Evolutionary conservation across 2,797 vertebrate species (phyloP).

Genomic region (Kryptopterus vitreolus): DNA sequence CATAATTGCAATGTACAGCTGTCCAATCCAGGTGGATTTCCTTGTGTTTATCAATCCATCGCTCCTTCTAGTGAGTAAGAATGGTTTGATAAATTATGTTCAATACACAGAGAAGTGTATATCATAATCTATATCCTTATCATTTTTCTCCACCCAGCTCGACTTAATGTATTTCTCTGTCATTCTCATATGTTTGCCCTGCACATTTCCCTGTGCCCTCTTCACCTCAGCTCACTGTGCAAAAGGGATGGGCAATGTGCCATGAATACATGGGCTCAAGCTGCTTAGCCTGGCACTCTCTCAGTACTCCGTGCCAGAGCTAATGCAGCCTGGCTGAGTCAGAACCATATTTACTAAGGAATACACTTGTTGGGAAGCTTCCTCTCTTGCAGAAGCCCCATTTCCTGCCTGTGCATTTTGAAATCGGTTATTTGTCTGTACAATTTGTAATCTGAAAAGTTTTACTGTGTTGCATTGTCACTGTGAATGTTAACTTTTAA

Average conservation of each 20-base stretch:
- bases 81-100: background rate
- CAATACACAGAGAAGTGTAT: background rate
- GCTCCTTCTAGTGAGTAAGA: background rate
- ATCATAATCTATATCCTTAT: background rate
- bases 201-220: conserved; percentile 10
- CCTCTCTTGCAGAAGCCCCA: conserved; percentile 18
- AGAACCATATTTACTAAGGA: conserved; percentile 57
- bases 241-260: conserved; percentile 45
- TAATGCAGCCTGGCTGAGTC: conserved; percentile 45
- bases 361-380: conserved; percentile 23
- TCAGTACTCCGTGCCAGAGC: conserved; percentile 52
- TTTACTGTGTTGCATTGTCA: conserved; percentile 24
- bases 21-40: background rate
- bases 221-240: conserved; percentile 26
- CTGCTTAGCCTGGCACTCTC: conserved; percentile 27
- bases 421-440: conserved; percentile 14
- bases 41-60: background rate
- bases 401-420: conserved; percentile 25
- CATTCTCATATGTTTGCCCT: background rate
- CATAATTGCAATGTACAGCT: background rate
- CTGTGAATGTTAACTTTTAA: conserved; percentile 29
- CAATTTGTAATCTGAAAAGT: background rate
- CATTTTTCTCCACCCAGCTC: background rate
- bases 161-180: background rate
- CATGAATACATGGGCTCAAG: conserved; percentile 51